These are phyloP conservation scores for Iguana delicatissima DNA, from an alignment of 2,797 vertebrate genomes.

Conservation along the genomic window DNA sequence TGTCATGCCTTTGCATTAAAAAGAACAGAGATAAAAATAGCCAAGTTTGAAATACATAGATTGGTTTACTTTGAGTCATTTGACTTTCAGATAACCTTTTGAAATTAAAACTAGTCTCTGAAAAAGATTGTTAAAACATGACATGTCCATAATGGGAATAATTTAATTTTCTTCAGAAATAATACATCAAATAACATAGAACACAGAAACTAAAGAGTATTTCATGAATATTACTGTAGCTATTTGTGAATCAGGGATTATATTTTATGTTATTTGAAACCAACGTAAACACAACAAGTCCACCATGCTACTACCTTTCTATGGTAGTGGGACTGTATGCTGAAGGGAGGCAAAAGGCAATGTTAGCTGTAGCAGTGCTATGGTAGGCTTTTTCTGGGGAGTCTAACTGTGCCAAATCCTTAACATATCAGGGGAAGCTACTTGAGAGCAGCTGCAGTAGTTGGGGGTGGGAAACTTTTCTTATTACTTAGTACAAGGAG, in stretches of 20 bases:
- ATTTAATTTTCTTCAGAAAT: neutral
- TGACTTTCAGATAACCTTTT: neutral
- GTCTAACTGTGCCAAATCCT: too few species aligned
- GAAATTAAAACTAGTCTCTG: neutral
- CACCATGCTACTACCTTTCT: too few species aligned
- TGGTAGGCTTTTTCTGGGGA: too few species aligned
- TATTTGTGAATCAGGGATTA: neutral
- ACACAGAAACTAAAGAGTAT: too few species aligned
- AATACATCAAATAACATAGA: neutral
- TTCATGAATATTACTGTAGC: neutral
- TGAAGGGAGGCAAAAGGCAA: too few species aligned
- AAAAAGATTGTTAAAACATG: slow-evolving; percentile 25
- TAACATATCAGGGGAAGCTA: too few species aligned
- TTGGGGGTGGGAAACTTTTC: too few species aligned
- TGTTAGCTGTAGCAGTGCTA: too few species aligned
- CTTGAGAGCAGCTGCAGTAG: too few species aligned
- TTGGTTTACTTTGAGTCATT: slow-evolving; percentile 28
- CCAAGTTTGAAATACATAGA: slow-evolving; percentile 13
- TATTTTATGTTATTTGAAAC: neutral
- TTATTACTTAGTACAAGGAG: too few species aligned
- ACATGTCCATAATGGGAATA: neutral
- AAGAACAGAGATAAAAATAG: slow-evolving; percentile 30
- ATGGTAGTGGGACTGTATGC: too few species aligned
- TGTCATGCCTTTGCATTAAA: neutral
- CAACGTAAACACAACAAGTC: neutral